Conservation (phyloP, 2,113 vertebrate genomes). For the Puffinus mauretanicus region DNA sequence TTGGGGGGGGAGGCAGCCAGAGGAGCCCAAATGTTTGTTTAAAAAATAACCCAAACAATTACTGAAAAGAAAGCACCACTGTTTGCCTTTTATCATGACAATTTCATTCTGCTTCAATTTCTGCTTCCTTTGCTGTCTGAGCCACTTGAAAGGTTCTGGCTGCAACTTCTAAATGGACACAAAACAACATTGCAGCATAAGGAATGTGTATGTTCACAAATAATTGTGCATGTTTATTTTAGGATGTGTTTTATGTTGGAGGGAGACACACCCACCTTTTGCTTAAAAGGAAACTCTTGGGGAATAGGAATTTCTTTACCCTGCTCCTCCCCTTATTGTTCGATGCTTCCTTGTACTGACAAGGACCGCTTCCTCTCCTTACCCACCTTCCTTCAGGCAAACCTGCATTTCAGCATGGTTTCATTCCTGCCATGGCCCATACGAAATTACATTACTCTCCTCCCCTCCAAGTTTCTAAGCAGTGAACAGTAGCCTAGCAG, state of each 20-base stretch:
- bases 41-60: neutral
- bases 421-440: neutral
- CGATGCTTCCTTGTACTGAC: constrained; percentile 63
- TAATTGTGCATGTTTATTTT: constrained; percentile 56
- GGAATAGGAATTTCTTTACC: constrained; percentile 58
- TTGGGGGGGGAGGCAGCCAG: neutral
- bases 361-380: constrained; percentile 53
- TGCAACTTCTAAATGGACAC: neutral
- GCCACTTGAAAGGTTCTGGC: neutral
- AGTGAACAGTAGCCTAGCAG: neutral
- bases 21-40: neutral
- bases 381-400: constrained; percentile 52
- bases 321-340: constrained; percentile 72
- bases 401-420: neutral
- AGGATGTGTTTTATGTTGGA: constrained; percentile 29
- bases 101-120: neutral
- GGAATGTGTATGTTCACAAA: constrained; percentile 35
- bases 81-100: neutral
- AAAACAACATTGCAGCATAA: neutral
- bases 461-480: neutral
- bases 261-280: constrained; percentile 50
- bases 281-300: constrained; percentile 62
- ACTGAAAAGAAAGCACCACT: neutral
- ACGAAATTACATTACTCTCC: neutral
- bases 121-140: constrained; percentile 6